Base-by-base conservation (phyloP, 2,113 vertebrate genomes). In the Petromus typicus region DNA sequence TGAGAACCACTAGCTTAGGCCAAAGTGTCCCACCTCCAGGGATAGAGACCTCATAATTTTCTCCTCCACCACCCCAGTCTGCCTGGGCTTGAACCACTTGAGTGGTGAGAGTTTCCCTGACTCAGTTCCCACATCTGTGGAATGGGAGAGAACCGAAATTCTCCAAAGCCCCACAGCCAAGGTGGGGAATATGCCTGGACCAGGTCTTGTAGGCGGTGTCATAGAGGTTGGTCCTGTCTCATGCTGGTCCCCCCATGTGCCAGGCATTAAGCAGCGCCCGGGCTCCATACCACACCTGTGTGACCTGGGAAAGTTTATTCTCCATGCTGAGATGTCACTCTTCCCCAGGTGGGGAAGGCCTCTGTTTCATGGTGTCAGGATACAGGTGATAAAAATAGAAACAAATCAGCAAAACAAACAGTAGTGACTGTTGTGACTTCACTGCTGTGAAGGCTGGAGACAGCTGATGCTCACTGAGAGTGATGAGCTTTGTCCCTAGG, bases 241-340 rank as follows among this genome's bases (percentile, higher is more conserved):
- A 0, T 2, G 83, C 37, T 25, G 6, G 11, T 22, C 13, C 22
- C 23, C 6, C 27, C 2, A n/a, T 0, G 18, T 45, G 23, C 69
- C 32, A 34, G 45, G 61, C 54, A 32, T 48, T 37, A 64, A 20
- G 43, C 76, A 43, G 48, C 63, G 22, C 0, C 1, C 2, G 1
- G 56, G 25, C 13, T 20, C 23, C 27, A 1, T 56, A 13, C 37
- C n/a, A 54, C 1, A 2, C 40, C 48, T 4, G 17, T 0, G 0
- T 0, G 69, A 76, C 32, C 30, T 14, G 12, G 3, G 63, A 57
- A 17, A n/a, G 45, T 71, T 48, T 34, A 0, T 54, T 43, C 56
- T 95, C 0, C 9, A 40, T 4, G 4, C 16, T 0, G 11, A 40
- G 10, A 37, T 59, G 20, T 1, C 2, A 71, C 40, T 71, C 43